These are phyloP conservation scores for Ploceus nigricollis DNA, from an alignment of 2,113 vertebrate species.

Conservation along the genomic window DNA sequence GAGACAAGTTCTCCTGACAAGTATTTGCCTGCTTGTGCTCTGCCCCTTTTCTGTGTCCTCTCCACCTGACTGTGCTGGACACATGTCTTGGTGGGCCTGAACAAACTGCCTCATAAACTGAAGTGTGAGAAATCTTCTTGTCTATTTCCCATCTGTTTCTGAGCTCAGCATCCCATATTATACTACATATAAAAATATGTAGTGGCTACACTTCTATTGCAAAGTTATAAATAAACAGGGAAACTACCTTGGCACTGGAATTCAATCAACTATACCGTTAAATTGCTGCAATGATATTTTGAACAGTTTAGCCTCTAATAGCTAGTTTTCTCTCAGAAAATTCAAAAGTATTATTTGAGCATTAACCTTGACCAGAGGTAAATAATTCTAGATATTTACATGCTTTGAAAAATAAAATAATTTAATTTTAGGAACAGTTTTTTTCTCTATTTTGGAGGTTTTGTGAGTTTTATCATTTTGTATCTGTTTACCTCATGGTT, in stretches of 20 bases:
- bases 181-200: neutral
- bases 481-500: neutral
- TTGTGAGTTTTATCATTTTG: neutral
- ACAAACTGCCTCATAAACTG: neutral
- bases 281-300: neutral
- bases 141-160: neutral
- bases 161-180: neutral
- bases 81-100: neutral
- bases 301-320: neutral
- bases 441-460: accelerated
- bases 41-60: neutral
- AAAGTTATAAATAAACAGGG: neutral
- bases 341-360: neutral
- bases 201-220: neutral
- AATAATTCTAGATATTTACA: neutral
- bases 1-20: accelerated
- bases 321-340: neutral
- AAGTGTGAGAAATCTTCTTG: neutral
- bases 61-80: neutral
- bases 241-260: neutral
- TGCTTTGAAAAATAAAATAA: neutral
- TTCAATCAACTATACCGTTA: neutral
- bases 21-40: neutral
- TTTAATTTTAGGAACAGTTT: neutral
- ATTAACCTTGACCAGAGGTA: neutral